phyloP scores from a whole-genome alignment of 1,140 invertebrate species.

The Tetramorium parvispinum region DNA sequence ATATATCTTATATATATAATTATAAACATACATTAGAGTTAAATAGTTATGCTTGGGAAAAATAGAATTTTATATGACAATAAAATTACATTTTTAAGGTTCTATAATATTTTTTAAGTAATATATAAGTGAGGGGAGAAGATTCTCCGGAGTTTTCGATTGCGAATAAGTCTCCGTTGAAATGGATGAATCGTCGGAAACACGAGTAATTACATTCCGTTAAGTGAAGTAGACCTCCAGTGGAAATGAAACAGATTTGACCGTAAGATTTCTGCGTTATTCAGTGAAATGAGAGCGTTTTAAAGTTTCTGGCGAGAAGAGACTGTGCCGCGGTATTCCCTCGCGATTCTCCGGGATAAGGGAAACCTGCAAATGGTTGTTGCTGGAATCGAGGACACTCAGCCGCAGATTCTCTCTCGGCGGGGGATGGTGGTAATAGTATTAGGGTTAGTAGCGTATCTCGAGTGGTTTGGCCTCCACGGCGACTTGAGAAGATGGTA shows the following conservation, averaged over 20 bases:
- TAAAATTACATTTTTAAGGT: background rate
- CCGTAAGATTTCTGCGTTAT: constrained; percentile 58
- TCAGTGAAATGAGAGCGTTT: constrained; percentile 65
- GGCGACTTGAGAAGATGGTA: constrained; percentile 44
- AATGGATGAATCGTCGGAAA: constrained; percentile 5
- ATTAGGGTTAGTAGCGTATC: constrained; percentile 78
- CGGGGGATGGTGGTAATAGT: constrained; percentile 70
- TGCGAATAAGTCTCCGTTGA: background rate
- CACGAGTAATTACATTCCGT: constrained; percentile 23
- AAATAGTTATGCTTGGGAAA: background rate
- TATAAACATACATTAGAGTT: too few relatives aligned
- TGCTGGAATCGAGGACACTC: constrained; percentile 73
- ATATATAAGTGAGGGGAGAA: background rate
- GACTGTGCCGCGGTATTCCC: constrained; percentile 60
- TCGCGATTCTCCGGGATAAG: constrained; percentile 64
- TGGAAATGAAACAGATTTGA: constrained; percentile 21
- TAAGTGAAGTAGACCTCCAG: background rate
- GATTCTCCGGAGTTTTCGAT: background rate
- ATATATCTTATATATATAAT: too few relatives aligned
- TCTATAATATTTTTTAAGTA: background rate
- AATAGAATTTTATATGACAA: too few relatives aligned
- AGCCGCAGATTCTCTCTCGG: constrained; percentile 66
- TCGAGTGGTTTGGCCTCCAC: constrained; percentile 66
- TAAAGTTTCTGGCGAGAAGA: constrained; percentile 65
- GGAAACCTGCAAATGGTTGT: constrained; percentile 73